A percentile compares a stretch with the other conserved stretches of the same genome.
Evolutionary conservation across 2,113 vertebrate genomes (phyloP).

Genomic region (Castor canadensis): DNA sequence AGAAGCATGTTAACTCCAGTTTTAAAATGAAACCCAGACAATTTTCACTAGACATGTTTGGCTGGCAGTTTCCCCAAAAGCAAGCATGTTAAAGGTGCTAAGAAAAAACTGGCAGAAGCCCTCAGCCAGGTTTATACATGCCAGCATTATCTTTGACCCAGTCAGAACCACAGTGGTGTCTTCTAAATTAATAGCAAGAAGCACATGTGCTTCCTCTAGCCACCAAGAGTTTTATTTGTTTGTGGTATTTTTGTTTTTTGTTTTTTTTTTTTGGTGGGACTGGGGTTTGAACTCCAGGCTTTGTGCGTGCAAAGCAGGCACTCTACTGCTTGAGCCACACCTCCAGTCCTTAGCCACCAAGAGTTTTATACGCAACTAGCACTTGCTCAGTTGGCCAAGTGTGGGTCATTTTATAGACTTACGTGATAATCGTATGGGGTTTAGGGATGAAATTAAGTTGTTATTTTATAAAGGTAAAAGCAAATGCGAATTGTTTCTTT

Average conservation of each 20-base stretch:
- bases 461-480: conserved; percentile 33
- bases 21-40: conserved; percentile 42
- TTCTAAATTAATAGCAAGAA: background rate
- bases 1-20: background rate
- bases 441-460: background rate
- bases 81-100: background rate
- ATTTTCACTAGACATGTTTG: background rate
- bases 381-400: background rate
- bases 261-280: too few relatives aligned
- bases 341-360: background rate
- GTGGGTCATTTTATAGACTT: background rate
- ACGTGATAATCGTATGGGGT: background rate
- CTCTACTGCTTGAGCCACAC: too few relatives aligned
- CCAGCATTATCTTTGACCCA: background rate
- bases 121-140: background rate
- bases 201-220: background rate
- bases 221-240: too few relatives aligned
- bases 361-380: background rate
- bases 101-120: background rate
- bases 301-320: too few relatives aligned
- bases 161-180: background rate
- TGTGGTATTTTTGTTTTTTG: too few relatives aligned
- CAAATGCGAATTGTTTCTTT: background rate
- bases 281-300: too few relatives aligned
- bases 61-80: background rate